A percentile compares a stretch with the other conserved stretches of the same genome.
Conservation (phyloP, 2,113 vertebrate species). For the Toxotes jaculatrix region DNA sequence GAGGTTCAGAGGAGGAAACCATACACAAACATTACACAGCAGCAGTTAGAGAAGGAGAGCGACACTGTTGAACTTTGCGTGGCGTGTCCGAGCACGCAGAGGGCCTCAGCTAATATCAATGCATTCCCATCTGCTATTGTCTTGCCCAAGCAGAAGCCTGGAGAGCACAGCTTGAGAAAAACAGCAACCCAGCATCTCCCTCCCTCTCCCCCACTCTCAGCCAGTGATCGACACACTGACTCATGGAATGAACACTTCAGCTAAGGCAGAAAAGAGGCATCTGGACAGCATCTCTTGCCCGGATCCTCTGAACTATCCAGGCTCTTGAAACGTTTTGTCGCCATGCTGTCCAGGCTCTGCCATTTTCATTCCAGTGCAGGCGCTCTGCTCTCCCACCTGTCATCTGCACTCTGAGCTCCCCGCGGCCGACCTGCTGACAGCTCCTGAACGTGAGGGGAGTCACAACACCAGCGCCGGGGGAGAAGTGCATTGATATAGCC, state of each 20-base stretch:
- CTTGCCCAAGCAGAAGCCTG: slow-evolving; percentile 40
- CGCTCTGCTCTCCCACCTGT: slow-evolving; percentile 80
- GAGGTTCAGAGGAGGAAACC: slow-evolving; percentile 31
- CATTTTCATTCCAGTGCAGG: slow-evolving; percentile 80
- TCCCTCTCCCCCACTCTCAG: background rate
- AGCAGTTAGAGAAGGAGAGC: slow-evolving; percentile 54
- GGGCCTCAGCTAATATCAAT: slow-evolving; percentile 62
- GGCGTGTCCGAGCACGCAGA: slow-evolving; percentile 68
- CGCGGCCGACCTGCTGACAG: slow-evolving; percentile 75
- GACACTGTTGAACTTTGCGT: slow-evolving; percentile 69
- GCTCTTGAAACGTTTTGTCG: slow-evolving; percentile 79
- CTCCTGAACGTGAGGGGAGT: slow-evolving; percentile 69
- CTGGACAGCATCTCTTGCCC: slow-evolving; percentile 76
- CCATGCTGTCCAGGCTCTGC: slow-evolving; percentile 72
- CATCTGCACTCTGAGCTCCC: slow-evolving; percentile 71
- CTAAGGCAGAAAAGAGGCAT: slow-evolving; percentile 44
- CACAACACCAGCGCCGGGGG: slow-evolving; percentile 51
- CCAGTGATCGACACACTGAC: slow-evolving; percentile 61
- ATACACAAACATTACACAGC: slow-evolving; percentile 40
- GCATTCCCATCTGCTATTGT: slow-evolving; percentile 73
- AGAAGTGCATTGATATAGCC: slow-evolving; percentile 5
- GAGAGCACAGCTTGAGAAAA: slow-evolving; percentile 33
- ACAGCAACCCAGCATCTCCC: background rate
- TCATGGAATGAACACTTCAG: slow-evolving; percentile 71
- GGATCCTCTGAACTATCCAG: slow-evolving; percentile 63